Base-by-base conservation (phyloP, 2,113 vertebrate species). In the Albula goreensis region DNA sequence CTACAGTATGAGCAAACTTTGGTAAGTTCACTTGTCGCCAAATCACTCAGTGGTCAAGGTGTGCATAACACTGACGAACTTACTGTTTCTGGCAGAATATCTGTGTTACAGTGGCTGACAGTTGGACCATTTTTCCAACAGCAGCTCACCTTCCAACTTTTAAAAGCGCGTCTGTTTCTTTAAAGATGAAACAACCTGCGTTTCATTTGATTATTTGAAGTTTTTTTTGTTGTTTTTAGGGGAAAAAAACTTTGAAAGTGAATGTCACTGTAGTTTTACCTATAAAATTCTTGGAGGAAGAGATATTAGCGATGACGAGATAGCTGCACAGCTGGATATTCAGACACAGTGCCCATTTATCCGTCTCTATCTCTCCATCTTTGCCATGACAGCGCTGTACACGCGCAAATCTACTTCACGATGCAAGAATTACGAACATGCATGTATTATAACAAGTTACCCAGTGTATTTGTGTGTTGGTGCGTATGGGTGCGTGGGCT, bases 1-100 rank as follows among this genome's bases (percentile, higher is more conserved):
- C 97, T 99, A 89, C 97, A 99, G 87, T 99, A 99, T 87, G 97
- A 98, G 85, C 97, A 99, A 93, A 98, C 98, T 83, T 89, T 99
- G 97, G 98, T 99, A 90, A 97, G 98, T 94, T 9, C 4, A 90
- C 89, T 87, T 89, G 89, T 90, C 91, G 90, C 83, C 56, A 1
- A 70, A n/a, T 70, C 63, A 70, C 63, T 70, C 17, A 3, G 4
- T n/a, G 63, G 70, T 19, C 70, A 31, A n/a, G 70, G 70, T 31
- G n/a, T 31, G 31, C 70, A 74, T 74, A 74, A n/a, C n/a, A n/a
- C 70, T 11, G 70, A 31, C 70, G 70, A 74, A 74, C 22, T 74
- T 74, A 74, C 70, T 31, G 70, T 74, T 74, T 10, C 70, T 74
- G 70, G 31, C 70, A 25, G 70, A 74, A 74, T 74, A 10, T 74